Base-by-base conservation (phyloP, 2,797 vertebrate genomes). In the Lemur catta region DNA sequence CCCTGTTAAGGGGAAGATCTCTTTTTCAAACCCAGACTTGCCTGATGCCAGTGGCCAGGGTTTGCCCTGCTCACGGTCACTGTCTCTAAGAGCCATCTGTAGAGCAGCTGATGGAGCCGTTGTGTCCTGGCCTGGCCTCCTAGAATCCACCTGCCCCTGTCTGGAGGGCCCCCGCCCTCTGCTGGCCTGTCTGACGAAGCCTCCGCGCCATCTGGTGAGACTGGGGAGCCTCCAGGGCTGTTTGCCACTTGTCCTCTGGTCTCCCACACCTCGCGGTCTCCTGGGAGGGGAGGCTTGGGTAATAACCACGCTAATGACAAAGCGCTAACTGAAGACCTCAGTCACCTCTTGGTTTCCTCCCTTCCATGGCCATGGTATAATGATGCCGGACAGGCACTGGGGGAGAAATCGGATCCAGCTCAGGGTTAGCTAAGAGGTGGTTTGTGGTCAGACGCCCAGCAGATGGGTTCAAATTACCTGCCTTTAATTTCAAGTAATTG, bases 401-500 rank as follows among this genome's bases (percentile, higher is more conserved):
- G 94, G 97, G 94, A 97, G 98, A 71, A 93, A 98, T 97, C 74
- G 38, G 97, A 98, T 93, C 93, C 86, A 97, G 50, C 84, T 87
- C 88, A 52, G 97, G 97, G 97, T 97, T 97, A 90, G 96, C 97
- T 98, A 98, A 98, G 98, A 98, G 97, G 98, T 98, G 98, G 98
- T 98, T 98, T 99, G 98, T 98, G 98, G 98, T 98, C 35, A 93
- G 97, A 97, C 84, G 79, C 97, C 97, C 98, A 98, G 98, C 97
- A 98, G 98, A 98, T 79, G 98, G 98, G 97, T 63, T 98, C 97
- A 0, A 98, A 98, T 98, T 98, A 98, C 98, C 97, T 98, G 98
- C 97, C 97, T 98, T 98, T 98, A 98, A 98, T 99, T 99, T 98
- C 97, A 94, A 97, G 95, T 98, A 98, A 98, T 98, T 98, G 98